Percentiles rank a stretch among this genome's conserved stretches.
Evolutionary conservation across 1,140 invertebrate genomes (phyloP).

Genomic region (Drosophila jambulina): DNA sequence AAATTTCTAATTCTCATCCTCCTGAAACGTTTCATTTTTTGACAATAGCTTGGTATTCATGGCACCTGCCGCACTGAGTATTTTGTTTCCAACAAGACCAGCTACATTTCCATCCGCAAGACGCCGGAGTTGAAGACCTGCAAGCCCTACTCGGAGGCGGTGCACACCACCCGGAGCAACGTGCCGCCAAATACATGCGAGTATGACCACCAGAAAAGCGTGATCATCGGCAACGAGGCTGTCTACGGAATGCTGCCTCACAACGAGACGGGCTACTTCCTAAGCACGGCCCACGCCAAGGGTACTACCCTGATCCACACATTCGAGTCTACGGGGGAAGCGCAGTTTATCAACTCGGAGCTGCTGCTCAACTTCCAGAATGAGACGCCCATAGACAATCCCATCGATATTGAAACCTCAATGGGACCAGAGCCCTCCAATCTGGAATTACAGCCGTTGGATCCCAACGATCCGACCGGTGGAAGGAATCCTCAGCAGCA

Average conservation of each 20-base stretch:
- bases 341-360: constrained; percentile 82
- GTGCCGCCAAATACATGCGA: constrained; percentile 81
- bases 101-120: constrained; percentile 81
- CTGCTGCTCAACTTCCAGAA: constrained; percentile 74
- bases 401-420: constrained; percentile 73
- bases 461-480: constrained; percentile 74
- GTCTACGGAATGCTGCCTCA: constrained; percentile 78
- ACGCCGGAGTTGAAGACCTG: constrained; percentile 82
- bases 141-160: constrained; percentile 70
- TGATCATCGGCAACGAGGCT: constrained; percentile 83
- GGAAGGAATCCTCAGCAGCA: constrained; percentile 77
- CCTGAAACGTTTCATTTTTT: background rate
- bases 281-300: constrained; percentile 80
- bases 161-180: constrained; percentile 79
- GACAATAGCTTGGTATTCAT: constrained; percentile 70
- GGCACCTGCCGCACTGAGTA: constrained; percentile 83
- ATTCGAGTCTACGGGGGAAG: constrained; percentile 83
- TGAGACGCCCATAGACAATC: constrained; percentile 75
- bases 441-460: constrained; percentile 64
- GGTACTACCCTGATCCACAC: constrained; percentile 81
- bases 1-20: background rate
- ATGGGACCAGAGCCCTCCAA: constrained; percentile 65
- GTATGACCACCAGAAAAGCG: constrained; percentile 82
- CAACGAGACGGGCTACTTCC: constrained; percentile 77
- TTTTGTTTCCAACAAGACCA: constrained; percentile 82